Conservation (phyloP, 2,797 vertebrate genomes). For the Sebastes flavidus region DNA sequence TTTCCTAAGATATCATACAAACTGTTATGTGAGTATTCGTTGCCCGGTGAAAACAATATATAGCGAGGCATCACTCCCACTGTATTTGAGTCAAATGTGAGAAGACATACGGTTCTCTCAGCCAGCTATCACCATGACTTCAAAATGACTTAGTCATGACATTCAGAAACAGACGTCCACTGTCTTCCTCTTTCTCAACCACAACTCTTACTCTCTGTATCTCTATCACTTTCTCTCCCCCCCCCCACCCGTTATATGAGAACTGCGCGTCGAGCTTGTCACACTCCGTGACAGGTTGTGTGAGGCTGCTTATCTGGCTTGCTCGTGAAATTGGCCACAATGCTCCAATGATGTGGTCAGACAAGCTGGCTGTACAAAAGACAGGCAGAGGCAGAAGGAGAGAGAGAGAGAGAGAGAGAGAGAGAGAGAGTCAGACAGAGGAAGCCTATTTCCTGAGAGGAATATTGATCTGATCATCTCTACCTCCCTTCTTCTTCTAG, state of each 20-base stretch:
- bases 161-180: conserved; percentile 22
- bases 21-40: too few species aligned
- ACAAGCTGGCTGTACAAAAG: conserved; percentile 48
- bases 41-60: neutral
- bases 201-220: conserved; percentile 16
- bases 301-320: conserved; percentile 55
- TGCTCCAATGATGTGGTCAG: conserved; percentile 63
- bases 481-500: conserved; percentile 45
- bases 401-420: conserved; percentile 21
- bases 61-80: neutral
- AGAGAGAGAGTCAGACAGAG: conserved; percentile 37
- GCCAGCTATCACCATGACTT: neutral
- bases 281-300: conserved; percentile 34
- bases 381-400: conserved; percentile 37
- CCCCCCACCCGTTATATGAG: neutral
- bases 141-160: conserved; percentile 17
- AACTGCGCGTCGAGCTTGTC: conserved; percentile 40
- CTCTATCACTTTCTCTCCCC: neutral
- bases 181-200: conserved; percentile 27
- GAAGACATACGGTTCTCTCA: neutral
- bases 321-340: conserved; percentile 58
- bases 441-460: conserved; percentile 70
- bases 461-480: conserved; percentile 78
- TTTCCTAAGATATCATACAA: too few species aligned
- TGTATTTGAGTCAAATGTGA: neutral